Evolutionary conservation across 2,888 invertebrate species (phyloP), one percentile per base, ranked within the genome.

Genomic region (Leucoptera coffeella): DNA sequence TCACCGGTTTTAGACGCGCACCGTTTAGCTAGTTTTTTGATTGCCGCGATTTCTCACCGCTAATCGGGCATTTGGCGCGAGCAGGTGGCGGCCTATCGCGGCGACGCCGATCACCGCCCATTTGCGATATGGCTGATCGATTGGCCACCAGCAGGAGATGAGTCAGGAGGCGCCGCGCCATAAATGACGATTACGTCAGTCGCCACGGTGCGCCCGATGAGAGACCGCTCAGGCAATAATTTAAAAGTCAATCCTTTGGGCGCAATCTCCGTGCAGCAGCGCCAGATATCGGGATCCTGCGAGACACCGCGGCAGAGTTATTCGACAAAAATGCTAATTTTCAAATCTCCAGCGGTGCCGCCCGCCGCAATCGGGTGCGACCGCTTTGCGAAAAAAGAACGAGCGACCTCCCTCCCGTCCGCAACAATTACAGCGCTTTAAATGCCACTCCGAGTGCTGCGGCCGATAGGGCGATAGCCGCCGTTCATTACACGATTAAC

Each of bases 251-350:
- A 23, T 4, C 23, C 23, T 15, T 23, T 26, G 11, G 43, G 43
- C 60, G 54, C 59, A 55, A 50, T 40, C 43, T 42, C 42, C 48
- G 47, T 46, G 48, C 43, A 49, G 49, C 50, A 49, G 50, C 50
- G 42, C 45, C 45, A 50, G 51, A 61, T 69, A 65, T 65, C 67
- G 53, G 50, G 51, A 46, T 54, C 52, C 55, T 52, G 55, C 49
- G 61, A 60, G 64, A 64, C 64, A 64, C 55, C 50, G 49, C 48
- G 36, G 47, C 53, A 65, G 65, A 69, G 57, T 69, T 69, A 69
- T 67, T 57, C 61, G 64, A 58, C 65, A 64, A 69, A 69, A 65
- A 69, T 69, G 67, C 65, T 62, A 69, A 69, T 69, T 65, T 55
- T 55, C 60, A 64, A 64, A 67, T 67, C 64, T 67, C 61, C 49